Evolutionary conservation across 2,888 invertebrate species (phyloP), one percentile per base, ranked within the genome.

Genomic region (Nebria brevicollis): DNA sequence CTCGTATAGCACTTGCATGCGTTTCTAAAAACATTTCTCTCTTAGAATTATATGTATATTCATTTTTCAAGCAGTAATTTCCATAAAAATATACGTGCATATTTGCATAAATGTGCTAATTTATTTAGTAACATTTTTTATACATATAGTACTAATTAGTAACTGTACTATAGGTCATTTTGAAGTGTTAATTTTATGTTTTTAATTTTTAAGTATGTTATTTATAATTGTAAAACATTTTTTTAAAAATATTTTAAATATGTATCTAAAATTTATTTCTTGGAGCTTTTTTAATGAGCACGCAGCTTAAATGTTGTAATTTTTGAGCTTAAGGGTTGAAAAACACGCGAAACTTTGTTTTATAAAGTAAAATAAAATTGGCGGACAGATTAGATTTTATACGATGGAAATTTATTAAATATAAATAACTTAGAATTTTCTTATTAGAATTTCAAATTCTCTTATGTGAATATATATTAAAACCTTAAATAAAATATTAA

Each of bases 331-430:
- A 79, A 79, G 66, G 41, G 75, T 66, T 42, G 15, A 25, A 26
- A 74, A 66, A 15, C 79, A 79, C 75, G 79, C 79, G 73, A 79
- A 70, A 70, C n/a, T 70, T 68, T n/a, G 2, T 79, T 79, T 78
- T 79, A 66, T 79, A 74, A 10, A 65, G 41, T 13, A 70, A 78
- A 73, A 25, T 79, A 66, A 79, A 79, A 79, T 79, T 79, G 79
- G 68, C 72, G 20, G 15, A 34, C 34, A 43, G 72, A 25, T 43
- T 43, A 72, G 77, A 68, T 54, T 64, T 64, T 72, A 72, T 70
- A 26, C 25, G 10, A 20, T 66, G 13, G 65, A 65, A 77, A 77
- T 72, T 64, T 72, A 5, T 34, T 34, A 34, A 34, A 34, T 34
- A 4, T 34, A 76, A 76, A 76, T 66, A 66, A 77, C 77, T 70